Conservation (phyloP, 2,888 invertebrate genomes). For the Nemoura dubitans region DNA sequence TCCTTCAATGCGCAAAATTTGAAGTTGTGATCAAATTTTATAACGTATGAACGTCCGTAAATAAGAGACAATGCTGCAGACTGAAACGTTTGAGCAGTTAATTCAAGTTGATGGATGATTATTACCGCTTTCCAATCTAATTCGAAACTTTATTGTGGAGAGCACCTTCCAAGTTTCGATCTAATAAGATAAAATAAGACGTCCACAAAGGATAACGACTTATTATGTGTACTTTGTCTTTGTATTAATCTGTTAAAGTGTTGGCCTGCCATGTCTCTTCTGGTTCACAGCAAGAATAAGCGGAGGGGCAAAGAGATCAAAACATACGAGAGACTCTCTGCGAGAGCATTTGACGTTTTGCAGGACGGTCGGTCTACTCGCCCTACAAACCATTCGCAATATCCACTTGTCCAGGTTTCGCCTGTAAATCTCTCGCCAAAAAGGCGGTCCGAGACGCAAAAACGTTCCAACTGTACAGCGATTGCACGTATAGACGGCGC, state of each 20-base stretch:
- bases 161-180: not conserved
- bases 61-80: not conserved
- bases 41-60: not conserved
- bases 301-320: not conserved
- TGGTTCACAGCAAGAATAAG: conserved; percentile 22
- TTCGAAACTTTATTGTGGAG: not conserved
- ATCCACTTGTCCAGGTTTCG: conserved; percentile 37
- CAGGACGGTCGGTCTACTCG: not conserved
- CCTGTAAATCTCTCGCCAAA: conserved; percentile 28
- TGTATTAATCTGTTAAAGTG: conserved; percentile 24
- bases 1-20: not conserved
- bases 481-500: not conserved
- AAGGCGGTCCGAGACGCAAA: conserved; percentile 31
- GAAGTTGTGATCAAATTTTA: not conserved
- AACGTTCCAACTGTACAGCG: conserved; percentile 17
- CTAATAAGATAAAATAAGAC: conserved; percentile 5
- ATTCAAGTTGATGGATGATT: not conserved
- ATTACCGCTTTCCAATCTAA: conserved; percentile 3
- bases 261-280: conserved; percentile 25
- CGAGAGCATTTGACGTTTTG: not conserved
- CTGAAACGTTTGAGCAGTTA: not conserved
- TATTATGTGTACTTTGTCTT: conserved; percentile 14
- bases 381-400: conserved; percentile 21
- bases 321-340: not conserved
- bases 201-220: not conserved